These are phyloP conservation scores for Eupeodes corollae DNA, from an alignment of 1,140 invertebrate species.

Conservation along the genomic window DNA sequence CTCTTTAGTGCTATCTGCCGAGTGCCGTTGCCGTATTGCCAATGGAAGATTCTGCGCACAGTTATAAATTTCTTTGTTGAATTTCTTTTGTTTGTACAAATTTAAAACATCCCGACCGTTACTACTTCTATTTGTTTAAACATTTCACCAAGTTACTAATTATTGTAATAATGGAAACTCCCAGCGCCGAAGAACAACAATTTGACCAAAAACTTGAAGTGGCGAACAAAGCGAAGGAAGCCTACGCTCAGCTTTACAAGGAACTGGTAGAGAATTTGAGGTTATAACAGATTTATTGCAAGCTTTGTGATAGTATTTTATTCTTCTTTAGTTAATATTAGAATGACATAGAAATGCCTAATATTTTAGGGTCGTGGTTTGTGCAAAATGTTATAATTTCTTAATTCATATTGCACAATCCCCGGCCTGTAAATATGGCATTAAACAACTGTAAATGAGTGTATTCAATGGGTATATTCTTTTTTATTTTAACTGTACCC, in stretches of 20 bases:
- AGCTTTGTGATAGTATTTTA: background rate
- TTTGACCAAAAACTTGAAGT: background rate
- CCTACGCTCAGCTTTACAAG: background rate
- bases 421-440: slow-evolving; percentile 10
- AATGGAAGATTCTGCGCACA: no score
- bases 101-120: no score
- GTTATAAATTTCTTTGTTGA: no score
- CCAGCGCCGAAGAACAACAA: background rate
- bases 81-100: no score
- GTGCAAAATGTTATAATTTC: slow-evolving; percentile 6
- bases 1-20: no score
- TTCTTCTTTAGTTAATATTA: background rate
- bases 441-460: background rate
- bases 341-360: background rate
- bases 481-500: background rate
- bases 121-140: no score
- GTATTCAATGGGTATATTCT: no score
- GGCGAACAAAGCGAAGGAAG: background rate
- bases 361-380: slow-evolving; percentile 9
- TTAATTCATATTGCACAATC: slow-evolving; percentile 10
- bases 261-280: slow-evolving; percentile 4
- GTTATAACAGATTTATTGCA: slow-evolving; percentile 2
- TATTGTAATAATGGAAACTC: no score
- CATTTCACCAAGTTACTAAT: no score
- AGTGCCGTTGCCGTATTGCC: no score